A percentile compares a stretch with the other conserved stretches of the same genome.
These are phyloP conservation scores for Tholera decimalis DNA, from an alignment of 2,888 invertebrate species.

Conservation along the genomic window DNA sequence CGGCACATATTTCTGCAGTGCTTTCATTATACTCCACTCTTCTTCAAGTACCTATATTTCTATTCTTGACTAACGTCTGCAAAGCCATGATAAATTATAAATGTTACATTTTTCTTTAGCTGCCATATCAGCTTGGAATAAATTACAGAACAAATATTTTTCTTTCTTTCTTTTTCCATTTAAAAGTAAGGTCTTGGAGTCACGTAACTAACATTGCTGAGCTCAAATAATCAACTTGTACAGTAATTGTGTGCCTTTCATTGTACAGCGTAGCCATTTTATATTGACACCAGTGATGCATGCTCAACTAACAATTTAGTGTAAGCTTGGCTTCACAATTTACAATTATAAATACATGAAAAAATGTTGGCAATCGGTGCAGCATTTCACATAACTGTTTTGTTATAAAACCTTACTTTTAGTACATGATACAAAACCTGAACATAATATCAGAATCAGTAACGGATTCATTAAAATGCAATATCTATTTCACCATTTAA, in stretches of 20 bases:
- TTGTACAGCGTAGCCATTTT: constrained; percentile 61
- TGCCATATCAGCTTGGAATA: constrained; percentile 33
- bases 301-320: constrained; percentile 15
- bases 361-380: neutral
- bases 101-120: constrained; percentile 20
- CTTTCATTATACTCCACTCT: neutral
- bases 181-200: constrained; percentile 48
- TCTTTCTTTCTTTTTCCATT: constrained; percentile 23
- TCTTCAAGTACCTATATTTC: constrained; percentile 1
- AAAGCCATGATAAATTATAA: constrained; percentile 26
- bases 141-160: constrained; percentile 47
- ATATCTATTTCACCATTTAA: no score
- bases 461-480: no score
- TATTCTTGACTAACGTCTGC: constrained; percentile 15
- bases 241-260: constrained; percentile 63
- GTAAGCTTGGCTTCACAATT: neutral
- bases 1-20: neutral
- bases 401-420: no score
- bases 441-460: no score
- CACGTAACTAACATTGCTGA: constrained; percentile 55
- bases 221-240: constrained; percentile 47
- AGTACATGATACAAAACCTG: no score
- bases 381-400: neutral
- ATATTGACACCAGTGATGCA: constrained; percentile 33
- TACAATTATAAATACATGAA: neutral